phyloP scores from a whole-genome alignment of 2,888 invertebrate species.

The Cantharis rustica region DNA sequence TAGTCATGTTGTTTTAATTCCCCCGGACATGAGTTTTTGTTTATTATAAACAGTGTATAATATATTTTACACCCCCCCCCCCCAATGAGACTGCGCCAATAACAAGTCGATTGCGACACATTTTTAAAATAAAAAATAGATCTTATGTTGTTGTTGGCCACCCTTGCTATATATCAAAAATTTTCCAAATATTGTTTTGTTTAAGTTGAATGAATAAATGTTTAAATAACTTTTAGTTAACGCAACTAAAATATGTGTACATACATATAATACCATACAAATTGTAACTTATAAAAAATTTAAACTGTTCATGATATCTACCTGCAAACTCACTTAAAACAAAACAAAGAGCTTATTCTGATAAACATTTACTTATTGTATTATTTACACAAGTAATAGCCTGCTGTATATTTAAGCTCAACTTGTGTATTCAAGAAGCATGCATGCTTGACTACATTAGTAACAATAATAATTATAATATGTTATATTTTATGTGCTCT shows the following conservation, averaged over 20 bases:
- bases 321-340: not conserved
- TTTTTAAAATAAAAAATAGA: no score
- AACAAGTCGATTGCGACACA: no score
- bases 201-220: not conserved
- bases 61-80: no score
- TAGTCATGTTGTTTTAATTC: no score
- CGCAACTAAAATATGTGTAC: not conserved
- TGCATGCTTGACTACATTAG: not conserved
- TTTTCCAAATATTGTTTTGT: not conserved
- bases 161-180: not conserved
- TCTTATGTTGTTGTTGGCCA: no score
- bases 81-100: no score
- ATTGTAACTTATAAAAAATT: not conserved
- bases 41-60: no score
- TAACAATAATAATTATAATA: not conserved
- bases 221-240: not conserved
- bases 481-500: no score
- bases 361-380: not conserved
- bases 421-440: not conserved
- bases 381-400: not conserved
- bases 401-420: not conserved
- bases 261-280: not conserved
- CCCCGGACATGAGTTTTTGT: no score
- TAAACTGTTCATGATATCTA: not conserved
- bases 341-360: not conserved